phyloP scores from a whole-genome alignment of 2,888 invertebrate genomes.

The Monopis laevigella region DNA sequence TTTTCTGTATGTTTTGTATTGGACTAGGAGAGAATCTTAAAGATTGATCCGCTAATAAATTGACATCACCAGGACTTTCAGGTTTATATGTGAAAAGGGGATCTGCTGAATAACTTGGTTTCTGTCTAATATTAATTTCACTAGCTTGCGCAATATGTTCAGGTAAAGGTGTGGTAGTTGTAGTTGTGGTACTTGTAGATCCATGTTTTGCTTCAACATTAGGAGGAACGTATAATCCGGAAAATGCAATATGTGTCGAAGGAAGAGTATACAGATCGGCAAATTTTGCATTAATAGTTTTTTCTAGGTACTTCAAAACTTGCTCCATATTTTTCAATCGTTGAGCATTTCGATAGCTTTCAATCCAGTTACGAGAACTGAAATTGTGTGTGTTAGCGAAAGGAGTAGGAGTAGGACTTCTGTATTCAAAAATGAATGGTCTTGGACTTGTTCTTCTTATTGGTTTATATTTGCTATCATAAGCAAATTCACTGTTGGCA shows the following conservation, averaged over 20 bases:
- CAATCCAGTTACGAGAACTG: constrained; percentile 48
- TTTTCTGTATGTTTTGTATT: not conserved
- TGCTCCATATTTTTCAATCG: constrained; percentile 51
- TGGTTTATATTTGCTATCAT: constrained; percentile 23
- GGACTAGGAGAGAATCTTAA: constrained; percentile 37
- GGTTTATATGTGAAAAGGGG: constrained; percentile 78
- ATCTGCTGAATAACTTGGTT: constrained; percentile 49
- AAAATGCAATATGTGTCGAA: constrained; percentile 42
- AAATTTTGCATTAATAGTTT: constrained; percentile 51
- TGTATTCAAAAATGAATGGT: constrained; percentile 57
- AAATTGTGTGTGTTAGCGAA: constrained; percentile 37
- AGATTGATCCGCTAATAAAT: constrained; percentile 70
- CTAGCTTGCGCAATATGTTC: constrained; percentile 20
- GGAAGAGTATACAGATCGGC: constrained; percentile 42
- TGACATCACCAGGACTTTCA: constrained; percentile 77
- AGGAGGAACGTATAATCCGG: constrained; percentile 47
- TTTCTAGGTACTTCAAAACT: constrained; percentile 53
- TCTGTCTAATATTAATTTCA: constrained; percentile 19
- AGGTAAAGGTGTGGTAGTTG: not conserved
- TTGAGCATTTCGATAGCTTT: constrained; percentile 52
- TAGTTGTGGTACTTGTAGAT: not conserved
- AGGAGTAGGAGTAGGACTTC: constrained; percentile 45
- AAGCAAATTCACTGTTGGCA: constrained; percentile 8
- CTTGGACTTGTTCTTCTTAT: constrained; percentile 54
- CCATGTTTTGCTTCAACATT: constrained; percentile 17